A percentile compares a stretch with the other conserved stretches of the same genome.
Evolutionary conservation across 1,140 invertebrate species (phyloP).

Genomic region (Chironomus tepperi): DNA sequence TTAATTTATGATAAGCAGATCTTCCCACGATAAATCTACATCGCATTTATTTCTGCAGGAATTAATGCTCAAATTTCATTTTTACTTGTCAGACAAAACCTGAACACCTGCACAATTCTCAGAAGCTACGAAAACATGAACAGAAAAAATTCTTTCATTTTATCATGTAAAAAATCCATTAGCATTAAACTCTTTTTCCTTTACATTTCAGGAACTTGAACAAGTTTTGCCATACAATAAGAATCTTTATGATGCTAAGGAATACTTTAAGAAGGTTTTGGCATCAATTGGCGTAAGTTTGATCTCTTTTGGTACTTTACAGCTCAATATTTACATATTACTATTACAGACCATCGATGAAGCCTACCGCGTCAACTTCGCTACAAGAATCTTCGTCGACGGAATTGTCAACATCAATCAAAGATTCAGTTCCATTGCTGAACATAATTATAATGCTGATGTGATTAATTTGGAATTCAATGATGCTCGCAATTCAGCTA

Average conservation of each 20-base stretch:
- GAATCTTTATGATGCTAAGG: constrained; percentile 8
- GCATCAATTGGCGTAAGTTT: constrained; percentile 42
- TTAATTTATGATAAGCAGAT: too few species aligned
- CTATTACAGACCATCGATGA: constrained; percentile 38
- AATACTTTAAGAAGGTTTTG: neutral
- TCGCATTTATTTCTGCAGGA: too few species aligned
- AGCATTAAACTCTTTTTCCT: neutral
- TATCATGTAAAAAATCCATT: neutral
- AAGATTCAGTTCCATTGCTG: constrained; percentile 46
- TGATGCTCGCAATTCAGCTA: constrained; percentile 43
- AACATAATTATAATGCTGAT: constrained; percentile 47
- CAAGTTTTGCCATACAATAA: constrained; percentile 37
- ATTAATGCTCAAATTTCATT: too few species aligned
- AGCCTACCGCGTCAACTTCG: constrained; percentile 52
- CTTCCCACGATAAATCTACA: too few species aligned
- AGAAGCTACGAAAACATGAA: too few species aligned
- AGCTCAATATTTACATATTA: neutral
- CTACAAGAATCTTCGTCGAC: constrained; percentile 57
- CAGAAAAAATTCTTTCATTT: too few species aligned
- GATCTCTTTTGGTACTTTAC: neutral
- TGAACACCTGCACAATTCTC: neutral
- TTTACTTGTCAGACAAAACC: neutral
- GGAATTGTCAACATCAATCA: constrained; percentile 45
- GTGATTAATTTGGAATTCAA: constrained; percentile 55
- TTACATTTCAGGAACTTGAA: constrained; percentile 42